A percentile compares a stretch with the other conserved stretches of the same genome.
Conservation (phyloP, 2,797 vertebrate species). For the Dipus sagitta region DNA sequence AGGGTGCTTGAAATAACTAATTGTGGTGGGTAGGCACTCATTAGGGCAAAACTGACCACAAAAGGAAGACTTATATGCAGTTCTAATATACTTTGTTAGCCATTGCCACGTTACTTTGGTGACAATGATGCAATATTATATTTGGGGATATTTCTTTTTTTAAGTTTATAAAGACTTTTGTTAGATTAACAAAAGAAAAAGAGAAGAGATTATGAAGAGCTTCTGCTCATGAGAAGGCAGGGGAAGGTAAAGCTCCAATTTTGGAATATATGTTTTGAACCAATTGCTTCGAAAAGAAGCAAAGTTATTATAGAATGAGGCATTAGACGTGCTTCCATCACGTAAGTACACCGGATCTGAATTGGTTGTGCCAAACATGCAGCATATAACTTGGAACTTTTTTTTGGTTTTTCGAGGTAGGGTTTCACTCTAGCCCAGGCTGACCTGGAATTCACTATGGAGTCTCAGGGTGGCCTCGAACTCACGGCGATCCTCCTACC, state of each 20-base stretch:
- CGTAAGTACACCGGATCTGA: background rate
- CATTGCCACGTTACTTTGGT: constrained; percentile 43
- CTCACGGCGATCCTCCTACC: too few relatives aligned
- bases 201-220: too few relatives aligned
- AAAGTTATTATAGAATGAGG: constrained; percentile 12
- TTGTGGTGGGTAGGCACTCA: constrained; percentile 64
- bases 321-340: background rate
- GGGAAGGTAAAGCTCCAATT: background rate
- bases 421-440: too few relatives aligned
- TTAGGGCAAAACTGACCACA: constrained; percentile 73
- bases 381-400: background rate
- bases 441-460: too few relatives aligned
- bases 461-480: too few relatives aligned
- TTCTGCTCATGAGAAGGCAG: too few relatives aligned
- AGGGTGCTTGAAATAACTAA: constrained; percentile 76
- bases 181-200: too few relatives aligned
- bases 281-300: constrained; percentile 12
- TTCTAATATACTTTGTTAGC: constrained; percentile 64
- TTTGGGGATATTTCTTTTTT: constrained; percentile 48
- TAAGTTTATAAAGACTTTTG: too few relatives aligned
- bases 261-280: constrained; percentile 36
- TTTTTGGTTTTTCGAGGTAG: too few relatives aligned
- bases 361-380: background rate
- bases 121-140: constrained; percentile 40
- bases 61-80: constrained; percentile 49